Evolutionary conservation across 2,797 vertebrate species (phyloP).

Genomic region (Anomalospiza imberbis): DNA sequence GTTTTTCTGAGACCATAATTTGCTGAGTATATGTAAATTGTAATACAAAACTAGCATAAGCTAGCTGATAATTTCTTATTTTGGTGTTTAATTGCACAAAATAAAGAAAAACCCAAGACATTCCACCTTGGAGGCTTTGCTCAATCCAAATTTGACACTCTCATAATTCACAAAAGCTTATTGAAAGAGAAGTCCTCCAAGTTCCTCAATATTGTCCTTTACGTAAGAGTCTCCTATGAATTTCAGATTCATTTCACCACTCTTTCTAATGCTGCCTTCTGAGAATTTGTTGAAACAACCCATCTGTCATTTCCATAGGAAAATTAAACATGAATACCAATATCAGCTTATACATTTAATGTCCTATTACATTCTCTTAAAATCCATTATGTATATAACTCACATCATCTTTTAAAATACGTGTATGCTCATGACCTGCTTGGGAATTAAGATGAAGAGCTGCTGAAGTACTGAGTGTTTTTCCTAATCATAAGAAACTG

Average conservation of each 20-base stretch:
- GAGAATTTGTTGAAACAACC: constrained; percentile 27
- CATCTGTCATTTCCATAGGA: constrained; percentile 7
- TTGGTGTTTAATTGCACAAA: background rate
- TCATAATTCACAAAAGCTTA: background rate
- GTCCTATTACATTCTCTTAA: background rate
- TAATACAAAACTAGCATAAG: background rate
- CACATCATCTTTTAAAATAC: constrained; percentile 12
- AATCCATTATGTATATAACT: constrained; percentile 18
- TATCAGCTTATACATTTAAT: constrained; percentile 8
- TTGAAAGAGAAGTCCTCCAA: background rate
- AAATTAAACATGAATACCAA: constrained; percentile 15
- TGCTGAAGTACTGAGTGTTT: background rate
- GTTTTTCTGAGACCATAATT: background rate
- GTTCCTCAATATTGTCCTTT: background rate
- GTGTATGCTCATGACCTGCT: background rate
- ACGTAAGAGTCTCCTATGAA: background rate
- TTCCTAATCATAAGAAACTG: background rate
- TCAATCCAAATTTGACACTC: background rate
- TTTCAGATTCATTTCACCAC: background rate
- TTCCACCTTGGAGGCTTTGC: background rate
- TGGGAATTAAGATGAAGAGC: background rate
- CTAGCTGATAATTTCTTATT: background rate
- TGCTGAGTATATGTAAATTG: background rate
- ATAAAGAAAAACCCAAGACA: background rate
- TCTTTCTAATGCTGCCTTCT: background rate